A percentile compares a stretch with the other conserved stretches of the same genome.
Evolutionary conservation across 2,888 invertebrate genomes (phyloP).

Genomic region (Sylvicola cinctus): DNA sequence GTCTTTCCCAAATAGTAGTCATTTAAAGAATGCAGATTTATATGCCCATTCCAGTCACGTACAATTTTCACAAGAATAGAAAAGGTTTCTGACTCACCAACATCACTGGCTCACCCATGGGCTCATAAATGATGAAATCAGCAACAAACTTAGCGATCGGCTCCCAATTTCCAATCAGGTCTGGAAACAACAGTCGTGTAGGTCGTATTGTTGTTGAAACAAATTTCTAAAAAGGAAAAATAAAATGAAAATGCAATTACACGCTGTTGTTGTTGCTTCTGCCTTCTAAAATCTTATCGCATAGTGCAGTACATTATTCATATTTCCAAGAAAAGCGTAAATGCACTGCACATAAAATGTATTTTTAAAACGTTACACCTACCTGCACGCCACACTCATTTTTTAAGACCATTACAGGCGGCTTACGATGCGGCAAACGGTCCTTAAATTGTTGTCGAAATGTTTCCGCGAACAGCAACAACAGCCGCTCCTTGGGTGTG

Average conservation of each 20-base stretch:
- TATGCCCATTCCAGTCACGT: too few relatives aligned
- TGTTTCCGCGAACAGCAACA: constrained; percentile 56
- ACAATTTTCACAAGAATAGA: too few relatives aligned
- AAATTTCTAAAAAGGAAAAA: constrained; percentile 47
- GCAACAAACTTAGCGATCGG: constrained; percentile 52
- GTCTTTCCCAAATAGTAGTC: too few relatives aligned
- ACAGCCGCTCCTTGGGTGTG: constrained; percentile 44
- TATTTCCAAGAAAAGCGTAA: too few relatives aligned
- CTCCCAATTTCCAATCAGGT: constrained; percentile 40
- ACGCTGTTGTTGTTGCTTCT: neutral
- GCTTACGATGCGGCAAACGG: constrained; percentile 36
- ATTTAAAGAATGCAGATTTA: too few relatives aligned
- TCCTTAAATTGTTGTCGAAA: constrained; percentile 48
- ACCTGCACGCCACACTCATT: constrained; percentile 66
- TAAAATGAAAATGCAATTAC: constrained; percentile 6
- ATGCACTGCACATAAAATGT: too few relatives aligned
- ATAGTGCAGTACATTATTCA: too few relatives aligned
- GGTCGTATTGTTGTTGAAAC: constrained; percentile 67
- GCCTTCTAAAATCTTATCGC: too few relatives aligned
- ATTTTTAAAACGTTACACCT: constrained; percentile 7
- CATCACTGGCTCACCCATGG: constrained; percentile 38
- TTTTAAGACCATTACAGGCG: constrained; percentile 44
- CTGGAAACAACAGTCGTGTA: constrained; percentile 48
- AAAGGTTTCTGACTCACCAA: constrained; percentile 35
- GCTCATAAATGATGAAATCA: constrained; percentile 57